Base-by-base conservation (phyloP, 2,797 vertebrate species). In the Sarcoramphus papa region DNA sequence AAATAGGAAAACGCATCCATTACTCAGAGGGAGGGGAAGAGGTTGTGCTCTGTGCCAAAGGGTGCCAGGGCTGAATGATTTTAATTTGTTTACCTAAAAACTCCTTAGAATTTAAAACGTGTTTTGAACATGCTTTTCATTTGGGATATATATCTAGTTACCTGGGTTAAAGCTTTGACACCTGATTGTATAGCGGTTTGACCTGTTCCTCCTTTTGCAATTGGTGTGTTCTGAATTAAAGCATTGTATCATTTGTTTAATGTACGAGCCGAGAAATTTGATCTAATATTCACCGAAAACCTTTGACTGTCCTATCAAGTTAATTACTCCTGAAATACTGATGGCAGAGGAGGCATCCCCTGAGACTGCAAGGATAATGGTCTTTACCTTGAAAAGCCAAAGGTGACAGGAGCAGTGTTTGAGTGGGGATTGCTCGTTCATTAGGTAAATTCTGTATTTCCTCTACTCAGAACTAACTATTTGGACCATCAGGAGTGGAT, bases 21-120 rank as follows among this genome's bases (percentile, higher is more conserved):
- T 88, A 14, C 18, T 76, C 80, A 37, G 45, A 80, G 10, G 23
- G 57, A 96, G 74, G 83, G 23, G 72, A 60, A 72, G 22, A 91
- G 21, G 22, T 69, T 78, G 40, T 90, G 47, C 53, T 91, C 72
- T 57, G n/a, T 73, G 62, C 21, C 31, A 80, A 94, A 93, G 56
- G 50, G n/a, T 73, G n/a, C 24, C 25, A 85, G 80, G 56, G 23
- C 30, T 88, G 23, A 94, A 59, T 86, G 63, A 74, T 73, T 95
- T 96, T 89, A 95, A 92, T 92, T 95, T 93, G 33, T 86, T 91
- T 79, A 65, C 33, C 80, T 91, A 81, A 75, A 93, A 80, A 23
- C 8, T 69, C 43, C 78, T 79, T 31, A 70, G 56, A 93, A 95
- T 91, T 90, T 63, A 40, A 94, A 96, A 87, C 27, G 22, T 65